These are phyloP conservation scores for Polyommatus iphigenia DNA, from an alignment of 2,888 invertebrate species.

Conservation along the genomic window DNA sequence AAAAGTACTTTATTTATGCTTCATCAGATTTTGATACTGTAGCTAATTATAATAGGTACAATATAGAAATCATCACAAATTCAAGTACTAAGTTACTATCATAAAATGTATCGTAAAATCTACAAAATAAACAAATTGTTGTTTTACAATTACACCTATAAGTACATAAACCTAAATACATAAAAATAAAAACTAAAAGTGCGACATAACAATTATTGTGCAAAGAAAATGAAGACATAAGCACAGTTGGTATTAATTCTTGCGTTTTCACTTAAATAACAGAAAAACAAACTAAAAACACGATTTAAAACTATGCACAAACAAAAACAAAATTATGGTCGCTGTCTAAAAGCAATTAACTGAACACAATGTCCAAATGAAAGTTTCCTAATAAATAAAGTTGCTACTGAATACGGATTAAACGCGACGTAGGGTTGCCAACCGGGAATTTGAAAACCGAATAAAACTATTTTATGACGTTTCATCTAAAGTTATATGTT, in stretches of 20 bases:
- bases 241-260: slow-evolving; percentile 7
- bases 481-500: background rate
- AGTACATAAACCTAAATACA: background rate
- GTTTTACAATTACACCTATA: background rate
- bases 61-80: too few species aligned
- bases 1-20: too few species aligned
- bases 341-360: slow-evolving; percentile 48
- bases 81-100: too few species aligned
- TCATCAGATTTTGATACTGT: background rate
- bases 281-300: slow-evolving; percentile 26
- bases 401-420: slow-evolving; percentile 56
- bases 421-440: slow-evolving; percentile 47
- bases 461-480: background rate
- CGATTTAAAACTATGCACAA: slow-evolving; percentile 34
- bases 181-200: slow-evolving; percentile 14
- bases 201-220: slow-evolving; percentile 26
- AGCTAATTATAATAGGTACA: background rate
- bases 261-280: slow-evolving; percentile 12
- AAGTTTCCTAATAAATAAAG: slow-evolving; percentile 50
- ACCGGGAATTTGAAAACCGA: background rate
- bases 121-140: background rate
- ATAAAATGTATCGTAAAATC: background rate
- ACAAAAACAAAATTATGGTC: slow-evolving; percentile 45
- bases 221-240: slow-evolving; percentile 25
- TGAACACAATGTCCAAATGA: slow-evolving; percentile 49